Percentiles rank a stretch among this genome's conserved stretches.
Conservation (phyloP, 2,113 vertebrate species). For the Sinocyclocheilus grahami region DNA sequence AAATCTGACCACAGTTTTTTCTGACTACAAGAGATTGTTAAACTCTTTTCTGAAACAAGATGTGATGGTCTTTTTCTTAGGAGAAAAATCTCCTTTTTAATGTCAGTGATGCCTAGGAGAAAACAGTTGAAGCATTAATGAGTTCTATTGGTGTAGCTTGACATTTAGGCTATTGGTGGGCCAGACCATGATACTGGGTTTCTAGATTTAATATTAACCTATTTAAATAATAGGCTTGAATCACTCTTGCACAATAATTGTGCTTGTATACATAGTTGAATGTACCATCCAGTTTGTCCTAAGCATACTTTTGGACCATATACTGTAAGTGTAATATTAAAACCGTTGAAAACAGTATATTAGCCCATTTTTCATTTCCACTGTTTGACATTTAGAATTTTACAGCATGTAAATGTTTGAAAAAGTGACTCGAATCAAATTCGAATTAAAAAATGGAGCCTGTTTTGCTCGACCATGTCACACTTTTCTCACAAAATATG, state of each 20-base stretch:
- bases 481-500: too few species aligned
- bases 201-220: not conserved
- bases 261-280: too few species aligned
- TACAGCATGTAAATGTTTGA: too few species aligned
- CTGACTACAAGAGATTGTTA: not conserved
- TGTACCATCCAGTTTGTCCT: too few species aligned
- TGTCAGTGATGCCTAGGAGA: not conserved
- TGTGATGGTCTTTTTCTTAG: not conserved
- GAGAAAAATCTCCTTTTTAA: not conserved
- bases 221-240: not conserved
- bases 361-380: too few species aligned
- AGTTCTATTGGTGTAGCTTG: not conserved
- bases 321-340: too few species aligned
- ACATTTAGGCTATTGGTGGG: not conserved
- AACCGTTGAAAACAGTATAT: too few species aligned
- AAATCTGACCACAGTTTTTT: not conserved
- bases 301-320: too few species aligned
- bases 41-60: not conserved
- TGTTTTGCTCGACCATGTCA: too few species aligned
- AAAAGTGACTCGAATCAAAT: too few species aligned
- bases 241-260: not conserved
- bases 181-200: not conserved
- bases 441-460: too few species aligned
- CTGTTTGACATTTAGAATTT: too few species aligned
- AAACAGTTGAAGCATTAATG: not conserved